Conservation (phyloP, 2,888 invertebrate genomes). For the Trachelus iudaicus region DNA sequence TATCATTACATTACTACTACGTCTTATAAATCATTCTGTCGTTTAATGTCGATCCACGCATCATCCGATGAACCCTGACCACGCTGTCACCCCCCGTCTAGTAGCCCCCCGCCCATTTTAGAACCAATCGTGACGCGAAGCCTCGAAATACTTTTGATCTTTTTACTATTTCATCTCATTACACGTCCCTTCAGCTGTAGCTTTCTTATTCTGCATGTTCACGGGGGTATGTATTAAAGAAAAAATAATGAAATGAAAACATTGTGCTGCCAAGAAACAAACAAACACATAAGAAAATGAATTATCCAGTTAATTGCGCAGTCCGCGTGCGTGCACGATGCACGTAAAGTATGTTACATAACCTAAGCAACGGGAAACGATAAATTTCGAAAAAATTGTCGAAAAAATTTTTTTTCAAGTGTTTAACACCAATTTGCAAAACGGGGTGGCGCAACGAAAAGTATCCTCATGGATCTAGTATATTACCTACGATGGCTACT, state of each 20-base stretch:
- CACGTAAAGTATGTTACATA: neutral
- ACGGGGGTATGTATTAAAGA: neutral
- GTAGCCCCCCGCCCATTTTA: neutral
- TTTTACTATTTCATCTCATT: conserved; percentile 28
- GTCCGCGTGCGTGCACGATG: neutral
- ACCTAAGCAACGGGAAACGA: neutral
- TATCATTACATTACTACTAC: conserved; percentile 27
- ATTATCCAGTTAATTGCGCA: neutral
- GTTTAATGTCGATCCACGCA: neutral
- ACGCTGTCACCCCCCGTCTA: neutral
- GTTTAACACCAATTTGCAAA: neutral
- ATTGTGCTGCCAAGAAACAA: neutral
- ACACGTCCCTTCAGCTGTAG: neutral
- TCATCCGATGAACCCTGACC: neutral
- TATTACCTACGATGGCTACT: neutral
- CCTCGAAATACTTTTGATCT: conserved; percentile 12
- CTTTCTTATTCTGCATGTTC: neutral
- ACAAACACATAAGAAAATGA: neutral
- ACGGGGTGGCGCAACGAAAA: neutral
- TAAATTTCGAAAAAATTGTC: neutral
- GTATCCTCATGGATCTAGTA: neutral
- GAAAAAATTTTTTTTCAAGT: neutral
- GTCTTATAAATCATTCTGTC: conserved; percentile 11
- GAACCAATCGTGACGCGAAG: neutral
- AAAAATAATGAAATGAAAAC: neutral